Conservation (phyloP, 2,797 vertebrate genomes). For the Sebastes minor region DNA sequence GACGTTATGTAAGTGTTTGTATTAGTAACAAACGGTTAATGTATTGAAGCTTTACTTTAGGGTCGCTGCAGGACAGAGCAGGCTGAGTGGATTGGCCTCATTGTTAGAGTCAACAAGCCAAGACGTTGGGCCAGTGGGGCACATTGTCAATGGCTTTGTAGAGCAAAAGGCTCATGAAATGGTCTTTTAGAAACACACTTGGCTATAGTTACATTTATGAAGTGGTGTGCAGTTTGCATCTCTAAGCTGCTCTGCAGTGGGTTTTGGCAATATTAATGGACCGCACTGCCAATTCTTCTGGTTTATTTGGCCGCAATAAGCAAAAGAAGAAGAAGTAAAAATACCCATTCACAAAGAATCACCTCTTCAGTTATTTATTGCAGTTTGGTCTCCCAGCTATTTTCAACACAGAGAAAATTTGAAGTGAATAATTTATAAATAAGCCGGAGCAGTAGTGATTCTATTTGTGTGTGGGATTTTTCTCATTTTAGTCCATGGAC, state of each 20-base stretch:
- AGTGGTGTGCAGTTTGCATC: constrained; percentile 11
- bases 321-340: neutral
- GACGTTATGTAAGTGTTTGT: neutral
- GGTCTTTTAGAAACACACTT: constrained; percentile 27
- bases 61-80: neutral
- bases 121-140: neutral
- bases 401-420: neutral
- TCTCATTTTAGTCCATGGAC: neutral
- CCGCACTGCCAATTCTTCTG: constrained; percentile 19
- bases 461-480: neutral
- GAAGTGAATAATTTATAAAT: neutral
- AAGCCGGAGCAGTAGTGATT: neutral
- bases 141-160: constrained; percentile 1
- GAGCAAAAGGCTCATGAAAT: constrained; percentile 6
- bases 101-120: neutral
- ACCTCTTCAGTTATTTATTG: neutral
- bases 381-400: neutral
- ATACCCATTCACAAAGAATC: neutral
- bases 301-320: constrained; percentile 1
- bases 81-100: neutral
- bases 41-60: neutral
- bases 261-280: constrained; percentile 5
- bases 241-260: neutral
- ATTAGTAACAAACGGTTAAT: neutral
- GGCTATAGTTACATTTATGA: constrained; percentile 9